Evolutionary conservation across 1,140 invertebrate species (phyloP), one percentile per base, ranked within the genome.

Genomic region (Sitophilus oryzae): DNA sequence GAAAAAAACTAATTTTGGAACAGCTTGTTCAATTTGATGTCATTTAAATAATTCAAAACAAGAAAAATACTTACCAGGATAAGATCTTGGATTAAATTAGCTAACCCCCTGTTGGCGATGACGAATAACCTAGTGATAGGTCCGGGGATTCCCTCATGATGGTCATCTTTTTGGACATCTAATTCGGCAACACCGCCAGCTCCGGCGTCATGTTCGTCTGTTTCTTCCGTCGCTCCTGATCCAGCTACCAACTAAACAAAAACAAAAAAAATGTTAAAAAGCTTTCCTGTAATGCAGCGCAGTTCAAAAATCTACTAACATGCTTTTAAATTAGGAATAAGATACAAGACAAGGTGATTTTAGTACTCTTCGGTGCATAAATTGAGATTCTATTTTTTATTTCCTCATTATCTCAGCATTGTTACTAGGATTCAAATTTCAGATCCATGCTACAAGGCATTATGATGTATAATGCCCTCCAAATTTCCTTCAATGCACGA

Each of bases 51-150:
- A n/a, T n/a, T n/a, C n/a, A n/a, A n/a, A n/a, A n/a, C 15, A 38
- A 20, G 8, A 37, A 35, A 40, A 41, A 25, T 40, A 74, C 77
- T 79, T 70, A 86, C 84, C 67, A 91, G 78, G 73, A 90, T 90
- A 61, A 91, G 79, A 73, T 91, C 88, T 71, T 90, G 87, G 54
- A 90, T 80, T 60, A 91, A 78, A 71, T 89, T 89, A 61, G 88
- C 85, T 62, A 89, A 81, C 56, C 88, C 88, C 60, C 87, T 76
- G 70, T 91, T 91, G 59, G 86, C 86, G 58, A 91, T 82, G 59
- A 91, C 86, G 67, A 90, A 88, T 6, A 90, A 78, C 67, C 88
- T 79, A 38, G 88, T 91, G 59, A 90, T 82, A 11, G 88, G 88
- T 67, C 88, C 88, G 69, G 88, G 88, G 56, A 90, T 85, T 49